These are phyloP conservation scores for Drosophila sp. DNA, from an alignment of 1,140 invertebrate species.

Conservation along the genomic window DNA sequence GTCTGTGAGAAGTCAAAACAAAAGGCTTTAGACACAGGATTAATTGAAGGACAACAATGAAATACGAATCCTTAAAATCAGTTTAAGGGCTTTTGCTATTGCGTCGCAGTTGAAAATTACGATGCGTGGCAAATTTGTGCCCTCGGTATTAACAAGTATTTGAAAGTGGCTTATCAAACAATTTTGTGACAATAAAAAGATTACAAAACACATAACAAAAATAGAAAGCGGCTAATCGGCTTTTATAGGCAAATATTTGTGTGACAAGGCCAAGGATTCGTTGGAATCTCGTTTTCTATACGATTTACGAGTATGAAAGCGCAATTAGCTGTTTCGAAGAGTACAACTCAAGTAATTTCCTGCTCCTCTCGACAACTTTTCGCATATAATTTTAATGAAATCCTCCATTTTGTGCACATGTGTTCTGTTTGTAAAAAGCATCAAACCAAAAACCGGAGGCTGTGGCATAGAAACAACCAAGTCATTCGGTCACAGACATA, in stretches of 20 bases:
- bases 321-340: slow-evolving; percentile 27
- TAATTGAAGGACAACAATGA: slow-evolving; percentile 26
- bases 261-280: not conserved
- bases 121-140: slow-evolving; percentile 52
- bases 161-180: slow-evolving; percentile 67
- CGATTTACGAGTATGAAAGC: slow-evolving; percentile 19
- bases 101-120: slow-evolving; percentile 12
- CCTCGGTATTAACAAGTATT: slow-evolving; percentile 61
- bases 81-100: slow-evolving; percentile 11
- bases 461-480: slow-evolving; percentile 18
- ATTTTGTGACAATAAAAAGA: slow-evolving; percentile 53
- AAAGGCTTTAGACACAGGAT: slow-evolving; percentile 51
- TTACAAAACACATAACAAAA: slow-evolving; percentile 38
- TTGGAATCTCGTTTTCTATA: not conserved
- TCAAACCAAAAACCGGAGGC: slow-evolving; percentile 18
- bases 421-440: slow-evolving; percentile 25
- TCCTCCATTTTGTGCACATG: slow-evolving; percentile 15
- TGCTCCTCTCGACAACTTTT: slow-evolving; percentile 27
- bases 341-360: slow-evolving; percentile 7
- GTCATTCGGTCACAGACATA: slow-evolving; percentile 35
- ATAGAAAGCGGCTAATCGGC: slow-evolving; percentile 32
- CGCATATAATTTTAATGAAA: slow-evolving; percentile 50
- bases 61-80: slow-evolving; percentile 26
- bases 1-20: slow-evolving; percentile 4
- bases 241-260: slow-evolving; percentile 27